Percentiles rank a stretch among this genome's conserved stretches.
Evolutionary conservation across 2,797 vertebrate species (phyloP).

Genomic region (Anabacerthia variegaticeps): DNA sequence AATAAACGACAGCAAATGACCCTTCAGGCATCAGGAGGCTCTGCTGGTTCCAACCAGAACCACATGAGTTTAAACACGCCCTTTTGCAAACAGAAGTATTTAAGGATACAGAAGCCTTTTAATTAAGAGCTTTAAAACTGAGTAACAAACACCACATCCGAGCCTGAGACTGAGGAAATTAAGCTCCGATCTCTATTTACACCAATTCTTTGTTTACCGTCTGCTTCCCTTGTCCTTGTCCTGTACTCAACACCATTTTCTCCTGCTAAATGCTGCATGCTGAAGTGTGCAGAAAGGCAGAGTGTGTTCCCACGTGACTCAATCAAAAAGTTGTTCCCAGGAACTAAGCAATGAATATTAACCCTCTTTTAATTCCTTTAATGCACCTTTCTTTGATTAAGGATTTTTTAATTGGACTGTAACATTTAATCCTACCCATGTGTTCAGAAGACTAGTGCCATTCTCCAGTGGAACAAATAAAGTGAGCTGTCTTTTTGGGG

Average conservation of each 20-base stretch:
- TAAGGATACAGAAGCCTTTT: not conserved
- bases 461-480: not conserved
- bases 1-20: not conserved
- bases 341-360: not conserved
- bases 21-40: not conserved
- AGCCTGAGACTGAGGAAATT: not conserved
- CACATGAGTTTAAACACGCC: not conserved
- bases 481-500: not conserved
- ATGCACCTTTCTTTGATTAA: not conserved
- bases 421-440: not conserved
- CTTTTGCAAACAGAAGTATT: not conserved
- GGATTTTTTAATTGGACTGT: not conserved
- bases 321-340: not conserved
- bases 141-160: not conserved
- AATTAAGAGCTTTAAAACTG: not conserved
- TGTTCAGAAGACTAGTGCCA: not conserved
- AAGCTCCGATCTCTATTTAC: not conserved
- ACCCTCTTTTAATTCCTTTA: not conserved
- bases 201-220: not conserved
- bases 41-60: not conserved
- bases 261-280: not conserved
- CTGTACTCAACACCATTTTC: not conserved
- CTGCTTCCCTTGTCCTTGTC: not conserved
- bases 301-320: not conserved
- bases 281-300: not conserved